Evolutionary conservation across 2,888 invertebrate genomes (phyloP), one percentile per base, ranked within the genome.

Genomic region (Andrena hattorfiana): DNA sequence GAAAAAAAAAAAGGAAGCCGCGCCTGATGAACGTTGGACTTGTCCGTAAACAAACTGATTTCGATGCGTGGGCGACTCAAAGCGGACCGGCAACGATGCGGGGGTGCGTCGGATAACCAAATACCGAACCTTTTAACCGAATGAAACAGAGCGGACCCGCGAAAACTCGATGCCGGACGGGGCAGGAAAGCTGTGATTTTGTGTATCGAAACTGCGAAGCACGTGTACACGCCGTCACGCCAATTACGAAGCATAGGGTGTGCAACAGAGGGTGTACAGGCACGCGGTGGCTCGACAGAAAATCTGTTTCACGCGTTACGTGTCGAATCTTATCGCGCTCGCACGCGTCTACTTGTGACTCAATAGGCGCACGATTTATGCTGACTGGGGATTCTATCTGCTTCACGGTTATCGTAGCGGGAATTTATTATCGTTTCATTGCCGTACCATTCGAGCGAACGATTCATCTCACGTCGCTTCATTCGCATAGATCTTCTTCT

Each of bases 101-200:
- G 35, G 23, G 68, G 78, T 69, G 81, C 60, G 80, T 80, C 84
- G 84, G 79, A 77, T 85, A 82, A 80, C 85, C 88, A 85, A 85
- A 84, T 81, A 81, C 68, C 78, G 85, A 81, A 85, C 89, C 85
- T 89, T 89, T 89, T 86, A 88, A 89, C 85, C 72, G 74, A 84
- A 85, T 83, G 86, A 86, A 89, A 80, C 82, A 81, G 82, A 79
- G 71, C 66, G 67, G 66, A 62, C 72, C 72, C 71, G 63, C 81
- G 81, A 81, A 80, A 86, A 85, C 51, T 75, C 69, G 75, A 75
- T 75, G 60, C 59, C 49, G 51, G 26, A 26, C 56, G 59, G n/a
- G 62, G 16, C 20, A 7, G 20, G 66, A 32, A 54, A 16, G 48
- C 48, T 70, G 67, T 82, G 85, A 85, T 84, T 84, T 78, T 66